Evolutionary conservation across 2,113 vertebrate species (phyloP).

Genomic region (Pedetes capensis): DNA sequence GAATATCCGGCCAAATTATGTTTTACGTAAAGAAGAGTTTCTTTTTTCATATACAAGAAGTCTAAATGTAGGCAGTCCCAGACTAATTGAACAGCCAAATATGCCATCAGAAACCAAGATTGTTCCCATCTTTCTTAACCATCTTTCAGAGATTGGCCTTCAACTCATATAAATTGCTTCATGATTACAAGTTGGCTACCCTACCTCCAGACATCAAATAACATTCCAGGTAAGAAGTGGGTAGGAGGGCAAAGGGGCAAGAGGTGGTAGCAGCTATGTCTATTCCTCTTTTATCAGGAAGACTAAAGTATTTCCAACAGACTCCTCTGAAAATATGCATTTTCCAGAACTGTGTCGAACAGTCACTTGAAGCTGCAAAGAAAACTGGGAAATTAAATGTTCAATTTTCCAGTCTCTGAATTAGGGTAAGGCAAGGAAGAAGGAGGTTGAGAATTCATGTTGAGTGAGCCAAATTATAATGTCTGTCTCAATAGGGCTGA

Average conservation of each 20-base stretch:
- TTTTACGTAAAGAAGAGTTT: background rate
- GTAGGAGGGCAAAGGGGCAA: background rate
- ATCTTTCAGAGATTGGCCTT: background rate
- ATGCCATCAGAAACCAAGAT: background rate
- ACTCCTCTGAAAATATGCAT: background rate
- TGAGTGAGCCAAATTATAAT: background rate
- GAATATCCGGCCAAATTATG: background rate
- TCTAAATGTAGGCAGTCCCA: background rate
- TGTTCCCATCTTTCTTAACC: background rate
- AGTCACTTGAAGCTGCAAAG: background rate
- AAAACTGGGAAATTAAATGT: conserved; percentile 48
- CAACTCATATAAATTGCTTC: background rate
- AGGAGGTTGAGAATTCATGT: conserved; percentile 18
- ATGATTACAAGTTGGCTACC: background rate
- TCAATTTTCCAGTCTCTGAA: background rate
- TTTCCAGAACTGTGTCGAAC: background rate
- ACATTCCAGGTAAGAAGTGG: background rate
- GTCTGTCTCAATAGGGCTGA: conserved; percentile 11
- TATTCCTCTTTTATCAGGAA: background rate
- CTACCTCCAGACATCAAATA: background rate
- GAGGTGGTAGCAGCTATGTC: background rate
- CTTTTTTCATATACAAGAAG: background rate
- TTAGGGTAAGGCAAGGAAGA: background rate
- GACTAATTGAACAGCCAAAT: background rate
- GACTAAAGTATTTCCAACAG: background rate